phyloP scores from a whole-genome alignment of 2,888 invertebrate genomes.

The Camponotus fellah region DNA sequence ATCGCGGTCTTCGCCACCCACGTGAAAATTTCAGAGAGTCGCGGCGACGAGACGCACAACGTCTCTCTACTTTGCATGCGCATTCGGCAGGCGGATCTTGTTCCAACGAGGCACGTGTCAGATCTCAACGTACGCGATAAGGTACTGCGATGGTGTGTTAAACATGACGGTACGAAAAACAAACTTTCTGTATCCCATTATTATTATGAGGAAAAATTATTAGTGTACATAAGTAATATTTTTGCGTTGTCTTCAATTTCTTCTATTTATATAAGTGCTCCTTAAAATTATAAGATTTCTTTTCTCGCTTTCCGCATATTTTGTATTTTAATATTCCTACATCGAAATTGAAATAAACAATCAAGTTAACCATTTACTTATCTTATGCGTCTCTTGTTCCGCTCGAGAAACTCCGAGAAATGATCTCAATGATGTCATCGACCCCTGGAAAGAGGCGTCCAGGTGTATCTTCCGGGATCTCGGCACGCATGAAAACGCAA shows the following conservation, averaged over 20 bases:
- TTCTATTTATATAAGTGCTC: not conserved
- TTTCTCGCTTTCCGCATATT: not conserved
- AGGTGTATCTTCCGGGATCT: constrained; percentile 56
- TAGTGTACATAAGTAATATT: not conserved
- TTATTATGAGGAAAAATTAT: not conserved
- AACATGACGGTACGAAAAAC: not conserved
- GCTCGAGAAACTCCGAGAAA: not conserved
- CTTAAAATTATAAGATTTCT: constrained; percentile 7
- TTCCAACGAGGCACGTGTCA: constrained; percentile 32
- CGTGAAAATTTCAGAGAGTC: constrained; percentile 70
- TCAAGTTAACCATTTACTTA: not conserved
- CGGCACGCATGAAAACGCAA: constrained; percentile 54
- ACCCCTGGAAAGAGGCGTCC: constrained; percentile 58
- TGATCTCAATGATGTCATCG: constrained; percentile 60
- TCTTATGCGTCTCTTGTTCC: constrained; percentile 1
- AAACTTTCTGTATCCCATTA: not conserved
- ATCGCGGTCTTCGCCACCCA: constrained; percentile 75
- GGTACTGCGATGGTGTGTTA: not conserved
- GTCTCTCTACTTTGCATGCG: constrained; percentile 47
- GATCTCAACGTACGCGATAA: constrained; percentile 28
- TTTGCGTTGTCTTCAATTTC: not conserved
- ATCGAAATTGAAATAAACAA: constrained; percentile 9
- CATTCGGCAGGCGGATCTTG: constrained; percentile 38
- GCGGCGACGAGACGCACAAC: constrained; percentile 59
- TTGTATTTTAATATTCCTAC: not conserved